Evolutionary conservation across 2,888 invertebrate genomes (phyloP).

Genomic region (Tetranychus truncatus): DNA sequence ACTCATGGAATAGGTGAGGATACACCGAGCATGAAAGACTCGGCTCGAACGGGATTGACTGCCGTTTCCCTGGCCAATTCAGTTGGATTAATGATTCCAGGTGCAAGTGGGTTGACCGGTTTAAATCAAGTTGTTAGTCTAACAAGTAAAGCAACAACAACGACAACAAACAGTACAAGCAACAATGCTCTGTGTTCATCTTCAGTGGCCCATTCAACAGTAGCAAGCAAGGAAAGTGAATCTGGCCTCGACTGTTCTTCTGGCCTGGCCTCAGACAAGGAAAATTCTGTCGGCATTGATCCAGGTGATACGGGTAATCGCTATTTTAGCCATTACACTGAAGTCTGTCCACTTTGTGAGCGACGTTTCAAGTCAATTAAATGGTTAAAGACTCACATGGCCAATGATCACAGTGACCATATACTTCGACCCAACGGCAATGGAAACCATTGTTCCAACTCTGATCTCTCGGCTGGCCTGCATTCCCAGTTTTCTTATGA

Average conservation of each 20-base stretch:
- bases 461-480: not conserved
- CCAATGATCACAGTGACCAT: slow-evolving; percentile 60
- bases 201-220: too few species aligned
- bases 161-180: not conserved
- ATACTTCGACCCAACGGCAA: not conserved
- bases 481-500: not conserved
- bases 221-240: too few species aligned
- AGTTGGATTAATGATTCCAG: not conserved
- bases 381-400: slow-evolving; percentile 65
- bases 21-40: not conserved
- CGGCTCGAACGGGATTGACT: not conserved
- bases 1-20: slow-evolving; percentile 89
- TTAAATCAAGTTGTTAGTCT: not conserved
- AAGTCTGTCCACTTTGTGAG: slow-evolving; percentile 65
- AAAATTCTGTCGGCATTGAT: slow-evolving; percentile 24
- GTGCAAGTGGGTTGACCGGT: not conserved
- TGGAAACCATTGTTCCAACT: not conserved
- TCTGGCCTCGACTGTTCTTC: not conserved
- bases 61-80: not conserved
- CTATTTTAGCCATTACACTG: slow-evolving; percentile 32
- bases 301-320: slow-evolving; percentile 26
- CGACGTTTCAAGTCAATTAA: slow-evolving; percentile 69
- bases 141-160: slow-evolving; percentile 1
- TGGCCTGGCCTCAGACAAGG: not conserved
- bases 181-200: too few species aligned